phyloP scores from a whole-genome alignment of 2,888 invertebrate species.

The Ctena decussata region DNA sequence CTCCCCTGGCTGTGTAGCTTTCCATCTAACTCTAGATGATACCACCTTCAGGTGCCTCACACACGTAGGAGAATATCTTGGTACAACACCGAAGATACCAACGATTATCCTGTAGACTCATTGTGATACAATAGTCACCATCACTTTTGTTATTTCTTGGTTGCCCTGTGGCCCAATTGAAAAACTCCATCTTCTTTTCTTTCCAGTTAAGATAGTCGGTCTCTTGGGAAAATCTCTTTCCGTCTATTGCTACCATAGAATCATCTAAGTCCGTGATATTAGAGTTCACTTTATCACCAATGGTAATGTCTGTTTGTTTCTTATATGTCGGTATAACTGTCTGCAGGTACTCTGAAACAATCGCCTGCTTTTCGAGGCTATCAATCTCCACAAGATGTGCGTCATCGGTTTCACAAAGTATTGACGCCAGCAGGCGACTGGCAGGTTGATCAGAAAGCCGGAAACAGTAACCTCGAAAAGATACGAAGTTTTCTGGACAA shows the following conservation, averaged over 20 bases:
- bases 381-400: constrained; percentile 49
- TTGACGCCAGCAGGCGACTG: constrained; percentile 36
- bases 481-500: constrained; percentile 47
- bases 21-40: no score
- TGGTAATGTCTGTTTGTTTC: constrained; percentile 5
- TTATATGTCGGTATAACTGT: constrained; percentile 36
- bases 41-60: constrained; percentile 32
- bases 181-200: constrained; percentile 47
- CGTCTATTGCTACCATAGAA: constrained; percentile 52
- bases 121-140: constrained; percentile 56
- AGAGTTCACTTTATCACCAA: not conserved
- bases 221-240: constrained; percentile 33
- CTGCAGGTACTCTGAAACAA: constrained; percentile 41
- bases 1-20: no score
- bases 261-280: constrained; percentile 27
- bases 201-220: constrained; percentile 39
- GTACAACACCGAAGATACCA: constrained; percentile 59
- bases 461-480: constrained; percentile 52
- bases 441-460: constrained; percentile 53
- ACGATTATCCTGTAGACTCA: constrained; percentile 45
- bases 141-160: constrained; percentile 52
- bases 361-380: constrained; percentile 30
- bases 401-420: constrained; percentile 52
- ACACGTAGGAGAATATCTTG: constrained; percentile 53
- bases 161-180: constrained; percentile 57